phyloP scores from a whole-genome alignment of 1,140 invertebrate genomes.

The Acromyrmex echinatior region DNA sequence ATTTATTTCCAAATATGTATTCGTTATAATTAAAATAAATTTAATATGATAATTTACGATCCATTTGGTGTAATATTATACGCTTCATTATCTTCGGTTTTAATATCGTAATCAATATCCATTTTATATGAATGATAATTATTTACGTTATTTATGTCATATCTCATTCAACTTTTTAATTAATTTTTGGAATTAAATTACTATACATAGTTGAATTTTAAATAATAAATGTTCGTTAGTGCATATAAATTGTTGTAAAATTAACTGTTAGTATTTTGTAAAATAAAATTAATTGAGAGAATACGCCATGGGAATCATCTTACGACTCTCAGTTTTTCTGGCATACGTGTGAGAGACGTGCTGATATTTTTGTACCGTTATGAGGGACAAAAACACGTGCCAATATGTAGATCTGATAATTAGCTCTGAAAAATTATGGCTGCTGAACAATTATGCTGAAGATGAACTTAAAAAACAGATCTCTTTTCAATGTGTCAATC shows the following conservation, averaged over 20 bases:
- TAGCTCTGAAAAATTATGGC: conserved; percentile 50
- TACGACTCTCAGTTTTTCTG: conserved; percentile 41
- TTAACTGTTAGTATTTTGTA: background rate
- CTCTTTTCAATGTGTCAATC: conserved; percentile 2
- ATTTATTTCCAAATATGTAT: background rate
- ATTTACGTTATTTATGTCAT: background rate
- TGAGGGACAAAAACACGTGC: conserved; percentile 7
- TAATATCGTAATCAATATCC: conserved; percentile 14
- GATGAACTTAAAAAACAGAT: conserved; percentile 22
- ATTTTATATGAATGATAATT: background rate
- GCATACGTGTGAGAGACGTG: background rate
- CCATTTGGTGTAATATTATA: background rate
- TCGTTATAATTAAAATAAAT: background rate
- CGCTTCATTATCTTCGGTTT: conserved; percentile 13
- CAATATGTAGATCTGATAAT: conserved; percentile 47
- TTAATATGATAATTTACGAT: conserved; percentile 16
- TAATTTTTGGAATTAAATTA: conserved; percentile 1
- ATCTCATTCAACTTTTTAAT: background rate
- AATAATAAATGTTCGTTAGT: conserved; percentile 18
- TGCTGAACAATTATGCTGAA: conserved; percentile 38
- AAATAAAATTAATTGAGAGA: conserved; percentile 20
- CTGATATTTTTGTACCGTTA: conserved; percentile 71
- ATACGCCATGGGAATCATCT: background rate
- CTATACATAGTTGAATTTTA: background rate
- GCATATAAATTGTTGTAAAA: background rate